Conservation (phyloP, 2,888 invertebrate genomes). For the Timandra comae region DNA sequence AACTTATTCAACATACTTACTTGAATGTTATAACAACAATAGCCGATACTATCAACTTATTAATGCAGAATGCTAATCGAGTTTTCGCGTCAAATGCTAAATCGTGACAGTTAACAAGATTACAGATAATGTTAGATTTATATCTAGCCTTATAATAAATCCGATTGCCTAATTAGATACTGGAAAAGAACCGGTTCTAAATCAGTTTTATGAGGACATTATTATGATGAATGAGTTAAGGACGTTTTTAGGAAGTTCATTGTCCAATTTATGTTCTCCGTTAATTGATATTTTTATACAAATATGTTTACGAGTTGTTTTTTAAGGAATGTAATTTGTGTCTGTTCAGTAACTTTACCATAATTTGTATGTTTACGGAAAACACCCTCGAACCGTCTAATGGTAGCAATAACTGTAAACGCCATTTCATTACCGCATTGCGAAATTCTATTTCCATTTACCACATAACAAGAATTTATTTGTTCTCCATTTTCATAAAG, state of each 20-base stretch:
- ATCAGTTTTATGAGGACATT: conserved; percentile 16
- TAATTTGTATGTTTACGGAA: conserved; percentile 31
- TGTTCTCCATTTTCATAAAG: conserved; percentile 61
- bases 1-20: conserved; percentile 52
- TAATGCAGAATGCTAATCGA: conserved; percentile 53
- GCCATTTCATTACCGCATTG: conserved; percentile 56
- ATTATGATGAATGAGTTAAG: conserved; percentile 13
- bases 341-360: conserved; percentile 6
- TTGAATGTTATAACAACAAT: conserved; percentile 52
- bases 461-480: conserved; percentile 64
- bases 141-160: conserved; percentile 39
- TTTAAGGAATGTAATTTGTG: no score
- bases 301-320: no score
- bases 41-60: conserved; percentile 50
- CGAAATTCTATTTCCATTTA: conserved; percentile 56
- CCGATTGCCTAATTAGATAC: conserved; percentile 33
- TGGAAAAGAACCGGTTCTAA: conserved; percentile 31
- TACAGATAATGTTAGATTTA: conserved; percentile 44
- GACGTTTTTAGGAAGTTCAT: conserved; percentile 17
- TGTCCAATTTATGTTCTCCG: no score
- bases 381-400: conserved; percentile 42
- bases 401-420: conserved; percentile 50
- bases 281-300: no score
- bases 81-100: conserved; percentile 40
- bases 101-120: conserved; percentile 49